Evolutionary conservation across 2,797 vertebrate species (phyloP).

Genomic region (Crypturellus tataupa): DNA sequence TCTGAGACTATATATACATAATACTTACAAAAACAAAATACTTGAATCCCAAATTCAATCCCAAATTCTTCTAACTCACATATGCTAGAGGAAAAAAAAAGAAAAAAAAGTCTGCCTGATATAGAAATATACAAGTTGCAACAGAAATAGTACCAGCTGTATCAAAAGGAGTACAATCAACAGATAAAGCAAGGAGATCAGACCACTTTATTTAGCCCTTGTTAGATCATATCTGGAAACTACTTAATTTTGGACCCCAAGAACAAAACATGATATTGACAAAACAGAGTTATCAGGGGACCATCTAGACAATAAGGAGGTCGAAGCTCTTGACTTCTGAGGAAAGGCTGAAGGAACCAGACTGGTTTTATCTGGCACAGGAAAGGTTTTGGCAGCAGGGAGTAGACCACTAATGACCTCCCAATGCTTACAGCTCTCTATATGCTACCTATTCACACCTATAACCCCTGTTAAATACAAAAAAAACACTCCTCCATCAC

Average conservation of each 20-base stretch:
- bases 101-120: not conserved
- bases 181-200: not conserved
- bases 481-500: accelerated
- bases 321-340: too few species aligned
- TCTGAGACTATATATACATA: not conserved
- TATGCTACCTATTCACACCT: not conserved
- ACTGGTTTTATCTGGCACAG: not conserved
- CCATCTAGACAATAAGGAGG: not conserved
- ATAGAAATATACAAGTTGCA: not conserved
- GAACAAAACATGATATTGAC: not conserved
- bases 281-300: too few species aligned
- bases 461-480: not conserved
- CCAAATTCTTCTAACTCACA: not conserved
- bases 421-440: not conserved
- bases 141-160: not conserved
- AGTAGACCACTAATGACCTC: not conserved
- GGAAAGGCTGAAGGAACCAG: not conserved
- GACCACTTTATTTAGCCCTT: not conserved
- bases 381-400: not conserved
- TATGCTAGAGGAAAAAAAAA: not conserved
- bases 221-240: not conserved
- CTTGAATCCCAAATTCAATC: not conserved
- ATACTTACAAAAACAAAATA: not conserved
- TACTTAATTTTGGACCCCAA: not conserved
- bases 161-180: not conserved